Evolutionary conservation across 1,140 invertebrate species (phyloP).

Genomic region (Megathymus violae): DNA sequence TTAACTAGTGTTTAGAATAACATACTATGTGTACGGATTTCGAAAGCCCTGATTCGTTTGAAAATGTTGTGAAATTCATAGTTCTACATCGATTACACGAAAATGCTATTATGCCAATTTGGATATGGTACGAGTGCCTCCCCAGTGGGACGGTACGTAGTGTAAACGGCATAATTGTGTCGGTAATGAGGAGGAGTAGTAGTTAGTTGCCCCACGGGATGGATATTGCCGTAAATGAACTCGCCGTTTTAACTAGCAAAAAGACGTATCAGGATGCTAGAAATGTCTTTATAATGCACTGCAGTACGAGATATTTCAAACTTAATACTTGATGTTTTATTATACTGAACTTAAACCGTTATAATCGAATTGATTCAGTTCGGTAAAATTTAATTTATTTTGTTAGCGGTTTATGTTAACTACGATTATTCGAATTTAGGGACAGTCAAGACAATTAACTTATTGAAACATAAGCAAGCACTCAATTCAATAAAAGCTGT

Average conservation of each 20-base stretch:
- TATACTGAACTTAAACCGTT: too few relatives aligned
- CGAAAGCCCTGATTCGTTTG: too few relatives aligned
- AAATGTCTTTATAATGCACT: conserved; percentile 38
- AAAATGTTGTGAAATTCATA: neutral
- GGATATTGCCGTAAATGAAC: conserved; percentile 37
- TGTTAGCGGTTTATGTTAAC: too few relatives aligned
- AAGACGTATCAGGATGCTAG: conserved; percentile 35
- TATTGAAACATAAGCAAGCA: too few relatives aligned
- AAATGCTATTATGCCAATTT: neutral
- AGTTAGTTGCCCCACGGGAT: conserved; percentile 25
- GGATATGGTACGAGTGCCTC: neutral
- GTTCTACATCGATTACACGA: neutral
- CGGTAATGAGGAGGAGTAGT: conserved; percentile 33
- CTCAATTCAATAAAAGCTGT: too few relatives aligned
- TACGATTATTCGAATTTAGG: too few relatives aligned
- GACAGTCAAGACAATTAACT: too few relatives aligned
- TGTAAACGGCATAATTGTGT: conserved; percentile 18
- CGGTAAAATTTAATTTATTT: conserved; percentile 1
- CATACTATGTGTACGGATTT: too few relatives aligned
- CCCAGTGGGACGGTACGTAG: neutral
- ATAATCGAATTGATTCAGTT: too few relatives aligned
- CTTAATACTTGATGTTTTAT: too few relatives aligned
- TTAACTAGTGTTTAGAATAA: too few relatives aligned
- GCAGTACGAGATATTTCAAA: neutral
- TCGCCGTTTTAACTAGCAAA: conserved; percentile 45